These are phyloP conservation scores for Falco columbarius DNA, from an alignment of 2,797 vertebrate genomes.

Conservation along the genomic window DNA sequence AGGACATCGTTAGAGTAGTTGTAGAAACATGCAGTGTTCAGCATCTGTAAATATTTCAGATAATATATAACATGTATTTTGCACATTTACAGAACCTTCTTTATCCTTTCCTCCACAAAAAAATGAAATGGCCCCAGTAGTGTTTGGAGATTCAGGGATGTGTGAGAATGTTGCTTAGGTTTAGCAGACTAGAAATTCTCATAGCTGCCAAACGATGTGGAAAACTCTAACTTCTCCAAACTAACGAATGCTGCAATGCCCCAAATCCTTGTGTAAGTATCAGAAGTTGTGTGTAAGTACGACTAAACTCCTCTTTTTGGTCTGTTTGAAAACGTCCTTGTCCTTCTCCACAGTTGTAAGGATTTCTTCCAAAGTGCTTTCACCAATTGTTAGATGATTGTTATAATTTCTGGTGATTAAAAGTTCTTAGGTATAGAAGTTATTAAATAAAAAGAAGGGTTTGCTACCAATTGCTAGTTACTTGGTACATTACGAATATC, in stretches of 20 bases:
- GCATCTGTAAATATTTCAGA: neutral
- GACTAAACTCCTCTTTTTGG: neutral
- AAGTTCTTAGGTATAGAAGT: neutral
- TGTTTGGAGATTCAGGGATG: neutral
- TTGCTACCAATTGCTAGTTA: neutral
- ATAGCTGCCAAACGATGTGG: neutral
- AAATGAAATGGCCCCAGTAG: rapidly evolving
- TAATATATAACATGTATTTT: neutral
- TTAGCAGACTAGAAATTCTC: neutral
- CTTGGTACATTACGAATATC: neutral
- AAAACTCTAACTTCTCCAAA: neutral
- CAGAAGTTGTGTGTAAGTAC: neutral
- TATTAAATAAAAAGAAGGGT: neutral
- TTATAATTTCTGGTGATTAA: neutral
- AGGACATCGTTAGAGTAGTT: neutral
- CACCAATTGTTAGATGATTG: neutral
- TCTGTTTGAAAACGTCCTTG: neutral
- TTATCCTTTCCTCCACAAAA: neutral
- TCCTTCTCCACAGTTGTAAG: neutral
- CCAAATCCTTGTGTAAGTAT: neutral
- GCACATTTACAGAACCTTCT: neutral
- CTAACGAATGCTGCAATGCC: neutral
- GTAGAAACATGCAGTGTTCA: neutral
- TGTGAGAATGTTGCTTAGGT: neutral
- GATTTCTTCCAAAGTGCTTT: neutral